These are phyloP conservation scores for Atopsyche davidsoni DNA, from an alignment of 1,140 invertebrate species.

Conservation along the genomic window DNA sequence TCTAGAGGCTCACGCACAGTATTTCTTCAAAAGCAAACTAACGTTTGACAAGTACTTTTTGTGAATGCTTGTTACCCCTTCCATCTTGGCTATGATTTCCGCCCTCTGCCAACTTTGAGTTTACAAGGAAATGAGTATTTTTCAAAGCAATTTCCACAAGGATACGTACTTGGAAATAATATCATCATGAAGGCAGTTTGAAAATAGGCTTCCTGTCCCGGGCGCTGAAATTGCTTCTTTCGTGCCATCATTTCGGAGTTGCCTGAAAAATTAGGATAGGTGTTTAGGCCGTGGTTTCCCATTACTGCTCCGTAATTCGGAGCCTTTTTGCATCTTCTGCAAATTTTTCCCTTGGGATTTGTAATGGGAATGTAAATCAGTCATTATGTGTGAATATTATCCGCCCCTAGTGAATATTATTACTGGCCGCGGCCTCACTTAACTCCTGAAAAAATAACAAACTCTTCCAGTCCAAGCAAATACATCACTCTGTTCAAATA, in stretches of 20 bases:
- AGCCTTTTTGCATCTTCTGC: too few relatives aligned
- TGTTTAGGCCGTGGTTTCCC: slow-evolving; percentile 5
- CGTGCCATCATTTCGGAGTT: slow-evolving; percentile 8
- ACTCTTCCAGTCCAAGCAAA: too few relatives aligned
- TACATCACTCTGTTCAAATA: too few relatives aligned
- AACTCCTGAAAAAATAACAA: too few relatives aligned
- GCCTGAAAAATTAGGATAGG: slow-evolving; percentile 18
- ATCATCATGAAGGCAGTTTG: slow-evolving; percentile 28
- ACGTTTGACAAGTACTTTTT: slow-evolving; percentile 27
- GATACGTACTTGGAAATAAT: slow-evolving; percentile 32
- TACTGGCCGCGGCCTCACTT: too few relatives aligned
- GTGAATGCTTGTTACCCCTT: slow-evolving; percentile 14
- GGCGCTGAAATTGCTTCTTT: slow-evolving; percentile 25
- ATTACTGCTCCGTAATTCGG: too few relatives aligned
- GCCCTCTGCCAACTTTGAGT: slow-evolving; percentile 25
- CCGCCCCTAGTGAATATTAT: too few relatives aligned
- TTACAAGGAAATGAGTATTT: slow-evolving; percentile 30
- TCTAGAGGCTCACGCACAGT: too few relatives aligned
- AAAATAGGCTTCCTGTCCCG: slow-evolving; percentile 21
- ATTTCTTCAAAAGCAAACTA: slow-evolving; percentile 19
- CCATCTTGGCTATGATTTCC: slow-evolving; percentile 26
- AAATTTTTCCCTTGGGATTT: too few relatives aligned
- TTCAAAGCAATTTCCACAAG: slow-evolving; percentile 31
- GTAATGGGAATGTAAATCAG: too few relatives aligned
- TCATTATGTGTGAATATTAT: too few relatives aligned